Conservation (phyloP, 1,140 invertebrate species). For the Brachionus asplanchnoidis region DNA sequence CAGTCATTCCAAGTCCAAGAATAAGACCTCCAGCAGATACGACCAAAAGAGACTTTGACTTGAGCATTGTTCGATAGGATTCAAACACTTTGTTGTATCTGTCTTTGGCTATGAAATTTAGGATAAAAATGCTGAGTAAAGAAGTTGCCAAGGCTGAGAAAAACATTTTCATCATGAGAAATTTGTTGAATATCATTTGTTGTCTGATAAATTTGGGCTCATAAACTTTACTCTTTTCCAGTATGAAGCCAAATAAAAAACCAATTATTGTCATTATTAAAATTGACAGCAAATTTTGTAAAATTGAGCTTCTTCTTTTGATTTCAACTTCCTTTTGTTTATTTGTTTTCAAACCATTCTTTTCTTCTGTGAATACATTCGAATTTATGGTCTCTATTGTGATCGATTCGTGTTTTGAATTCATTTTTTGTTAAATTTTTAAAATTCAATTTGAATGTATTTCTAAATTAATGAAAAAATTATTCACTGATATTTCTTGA, state of each 20-base stretch:
- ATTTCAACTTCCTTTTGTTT: neutral
- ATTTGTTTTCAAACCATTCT: neutral
- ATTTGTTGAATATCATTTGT: conserved; percentile 33
- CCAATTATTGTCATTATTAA: neutral
- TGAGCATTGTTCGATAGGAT: neutral
- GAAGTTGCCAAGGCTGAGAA: neutral
- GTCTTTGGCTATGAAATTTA: conserved; percentile 2
- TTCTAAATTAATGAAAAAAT: neutral
- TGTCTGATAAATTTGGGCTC: conserved; percentile 16
- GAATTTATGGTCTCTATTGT: neutral
- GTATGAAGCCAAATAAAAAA: neutral
- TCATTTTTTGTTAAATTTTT: neutral
- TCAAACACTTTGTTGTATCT: conserved; percentile 9
- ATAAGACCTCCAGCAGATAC: neutral
- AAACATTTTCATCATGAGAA: conserved; percentile 41
- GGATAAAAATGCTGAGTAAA: neutral
- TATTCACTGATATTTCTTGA: neutral
- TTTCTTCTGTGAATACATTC: neutral
- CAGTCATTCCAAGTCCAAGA: conserved; percentile 21
- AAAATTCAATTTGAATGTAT: neutral
- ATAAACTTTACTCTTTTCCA: conserved; percentile 27
- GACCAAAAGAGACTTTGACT: neutral
- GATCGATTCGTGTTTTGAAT: neutral
- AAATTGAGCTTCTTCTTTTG: neutral
- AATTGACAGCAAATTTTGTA: neutral